These are phyloP conservation scores for Fragum sueziense DNA, from an alignment of 2,888 invertebrate genomes.

Conservation along the genomic window DNA sequence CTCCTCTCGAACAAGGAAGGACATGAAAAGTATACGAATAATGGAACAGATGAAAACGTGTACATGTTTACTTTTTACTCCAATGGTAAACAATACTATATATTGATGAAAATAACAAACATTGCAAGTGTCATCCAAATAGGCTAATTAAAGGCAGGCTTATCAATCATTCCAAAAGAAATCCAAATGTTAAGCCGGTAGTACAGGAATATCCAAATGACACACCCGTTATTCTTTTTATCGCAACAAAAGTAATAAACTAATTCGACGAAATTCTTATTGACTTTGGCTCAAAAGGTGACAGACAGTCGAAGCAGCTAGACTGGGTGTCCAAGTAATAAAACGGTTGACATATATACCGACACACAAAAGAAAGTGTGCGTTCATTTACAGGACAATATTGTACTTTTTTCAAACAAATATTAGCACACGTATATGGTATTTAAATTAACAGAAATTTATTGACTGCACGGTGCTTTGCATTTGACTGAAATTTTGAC, in stretches of 20 bases:
- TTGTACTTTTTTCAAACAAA: no score
- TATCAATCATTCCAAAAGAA: background rate
- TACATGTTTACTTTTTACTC: conserved; percentile 7
- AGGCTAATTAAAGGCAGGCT: conserved; percentile 12
- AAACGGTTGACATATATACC: no score
- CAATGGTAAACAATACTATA: background rate
- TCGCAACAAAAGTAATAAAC: background rate
- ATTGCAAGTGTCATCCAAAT: conserved; percentile 12
- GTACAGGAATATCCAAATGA: background rate
- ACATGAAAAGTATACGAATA: background rate
- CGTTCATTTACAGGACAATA: no score
- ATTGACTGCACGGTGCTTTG: no score
- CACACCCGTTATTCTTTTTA: background rate
- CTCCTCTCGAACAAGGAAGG: conserved; percentile 1
- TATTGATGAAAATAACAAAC: conserved; percentile 4
- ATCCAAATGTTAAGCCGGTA: conserved; percentile 18
- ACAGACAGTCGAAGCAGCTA: background rate
- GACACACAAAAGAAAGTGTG: no score
- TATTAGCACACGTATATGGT: no score
- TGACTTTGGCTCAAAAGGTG: background rate
- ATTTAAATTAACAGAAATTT: no score
- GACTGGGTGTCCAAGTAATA: background rate
- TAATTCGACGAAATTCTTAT: background rate
- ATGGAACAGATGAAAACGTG: background rate
- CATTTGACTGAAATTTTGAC: no score